Evolutionary conservation across 2,113 vertebrate species (phyloP), one percentile per base, ranked within the genome.

Genomic region (Phylloscopus trochilus): DNA sequence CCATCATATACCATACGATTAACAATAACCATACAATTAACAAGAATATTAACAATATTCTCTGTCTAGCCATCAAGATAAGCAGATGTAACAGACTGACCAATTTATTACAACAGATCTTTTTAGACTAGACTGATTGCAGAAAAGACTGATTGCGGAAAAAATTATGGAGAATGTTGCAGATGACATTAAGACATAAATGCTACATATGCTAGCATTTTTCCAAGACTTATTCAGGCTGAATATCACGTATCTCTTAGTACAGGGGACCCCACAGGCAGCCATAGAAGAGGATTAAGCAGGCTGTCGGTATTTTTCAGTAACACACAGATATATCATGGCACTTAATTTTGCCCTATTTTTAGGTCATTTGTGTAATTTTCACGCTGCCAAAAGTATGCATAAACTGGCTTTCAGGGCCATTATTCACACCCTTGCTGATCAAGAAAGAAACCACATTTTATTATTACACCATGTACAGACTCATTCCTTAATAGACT

Each of bases 151-250:
- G 95, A 97, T 97, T 97, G 93, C 92, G 79, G 93, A 79, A 88
- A 80, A 92, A 87, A 51, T 10, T 92, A 95, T 16, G 2, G 85
- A 97, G 83, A 97, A 97, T 93, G 92, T 95, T 96, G 87, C 89
- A 96, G 91, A 96, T 89, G 62, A 96, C 92, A 96, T 98, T 97
- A 97, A 98, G 97, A 98, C 96, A 95, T 81, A 97, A 93, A 96
- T 90, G 84, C 63, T 95, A 95, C 94, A 95, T 96, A 95, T 90
- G 95, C 63, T 92, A 87, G 90, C 73, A 96, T 94, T 96, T 97
- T 97, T 58, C 70, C 83, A 95, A 78, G 44, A 83, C 68, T 96
- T 96, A 92, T 95, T 97, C 92, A 87, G 93, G 76, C 90, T 76
- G 80, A 97, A 93, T 60, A 47, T 95, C 87, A 64, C 46, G 56